Percentiles rank a stretch among this genome's conserved stretches.
These are phyloP conservation scores for Ganaspis brasiliensis DNA, from an alignment of 2,888 invertebrate genomes.

Conservation along the genomic window DNA sequence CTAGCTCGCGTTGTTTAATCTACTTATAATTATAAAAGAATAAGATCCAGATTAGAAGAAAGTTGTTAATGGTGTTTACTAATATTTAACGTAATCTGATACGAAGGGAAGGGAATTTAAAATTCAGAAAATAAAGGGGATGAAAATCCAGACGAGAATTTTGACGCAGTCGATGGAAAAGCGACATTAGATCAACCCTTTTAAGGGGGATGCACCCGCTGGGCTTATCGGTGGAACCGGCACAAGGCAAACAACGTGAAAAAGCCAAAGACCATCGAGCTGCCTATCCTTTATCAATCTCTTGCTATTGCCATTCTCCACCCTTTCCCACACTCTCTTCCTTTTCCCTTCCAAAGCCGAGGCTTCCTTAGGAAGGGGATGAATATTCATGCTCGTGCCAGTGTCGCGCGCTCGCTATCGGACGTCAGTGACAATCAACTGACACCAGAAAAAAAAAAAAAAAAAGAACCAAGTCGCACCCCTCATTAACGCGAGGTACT, in stretches of 20 bases:
- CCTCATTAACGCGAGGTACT: conserved; percentile 53
- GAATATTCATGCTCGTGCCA: conserved; percentile 79
- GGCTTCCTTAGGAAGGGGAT: conserved; percentile 76
- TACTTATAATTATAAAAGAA: no score
- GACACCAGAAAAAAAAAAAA: conserved; percentile 67
- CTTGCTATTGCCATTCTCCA: conserved; percentile 68
- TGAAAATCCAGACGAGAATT: conserved; percentile 28
- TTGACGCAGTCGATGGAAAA: conserved; percentile 40
- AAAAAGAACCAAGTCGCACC: conserved; percentile 48
- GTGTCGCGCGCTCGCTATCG: conserved; percentile 74
- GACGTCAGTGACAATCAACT: conserved; percentile 79
- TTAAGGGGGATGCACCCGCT: conserved; percentile 58
- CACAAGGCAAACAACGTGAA: conserved; percentile 77
- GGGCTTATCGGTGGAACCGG: conserved; percentile 72
- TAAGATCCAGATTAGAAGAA: no score
- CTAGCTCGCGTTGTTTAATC: no score
- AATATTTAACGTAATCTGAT: not conserved
- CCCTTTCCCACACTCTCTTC: conserved; percentile 58
- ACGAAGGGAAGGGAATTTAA: not conserved
- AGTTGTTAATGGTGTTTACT: no score
- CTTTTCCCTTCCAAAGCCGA: conserved; percentile 63
- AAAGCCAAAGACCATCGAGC: conserved; percentile 76
- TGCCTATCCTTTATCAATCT: conserved; percentile 79
- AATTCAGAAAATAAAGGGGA: not conserved
- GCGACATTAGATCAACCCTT: conserved; percentile 57